Evolutionary conservation across 2,888 invertebrate species (phyloP).

Genomic region (Urechis unicinctus): DNA sequence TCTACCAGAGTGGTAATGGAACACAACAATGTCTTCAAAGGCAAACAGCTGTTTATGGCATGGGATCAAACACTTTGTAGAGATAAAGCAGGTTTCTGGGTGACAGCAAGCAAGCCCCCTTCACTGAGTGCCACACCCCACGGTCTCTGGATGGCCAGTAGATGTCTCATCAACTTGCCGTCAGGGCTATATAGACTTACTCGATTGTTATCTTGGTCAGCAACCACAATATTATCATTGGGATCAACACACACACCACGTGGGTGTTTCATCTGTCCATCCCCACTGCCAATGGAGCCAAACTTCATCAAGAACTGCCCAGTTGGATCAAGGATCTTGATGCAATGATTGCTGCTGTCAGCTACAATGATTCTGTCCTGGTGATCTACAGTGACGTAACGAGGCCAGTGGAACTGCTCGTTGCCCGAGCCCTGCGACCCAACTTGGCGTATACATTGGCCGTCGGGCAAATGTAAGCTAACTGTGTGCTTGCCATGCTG

Average conservation of each 20-base stretch:
- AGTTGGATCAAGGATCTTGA: conserved; percentile 50
- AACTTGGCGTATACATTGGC: conserved; percentile 17
- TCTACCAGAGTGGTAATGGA: too few species aligned
- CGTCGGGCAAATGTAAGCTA: conserved; percentile 20
- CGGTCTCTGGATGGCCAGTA: conserved; percentile 20
- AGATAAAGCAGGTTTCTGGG: conserved; percentile 18
- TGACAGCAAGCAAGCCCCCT: conserved; percentile 17
- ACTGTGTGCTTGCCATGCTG: conserved; percentile 27
- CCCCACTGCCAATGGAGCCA: conserved; percentile 51
- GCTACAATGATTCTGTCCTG: conserved; percentile 50
- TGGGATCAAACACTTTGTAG: conserved; percentile 19
- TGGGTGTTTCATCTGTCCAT: conserved; percentile 53
- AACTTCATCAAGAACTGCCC: conserved; percentile 51
- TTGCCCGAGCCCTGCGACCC: conserved; percentile 44
- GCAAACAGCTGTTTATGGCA: conserved; percentile 9
- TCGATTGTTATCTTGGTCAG: conserved; percentile 53
- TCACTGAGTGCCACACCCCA: conserved; percentile 20
- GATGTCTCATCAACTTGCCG: conserved; percentile 30
- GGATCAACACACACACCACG: conserved; percentile 53
- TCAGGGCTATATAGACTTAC: conserved; percentile 27
- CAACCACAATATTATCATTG: conserved; percentile 52
- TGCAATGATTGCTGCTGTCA: conserved; percentile 54
- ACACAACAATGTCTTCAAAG: too few species aligned
- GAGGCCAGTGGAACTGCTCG: conserved; percentile 52
- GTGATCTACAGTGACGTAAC: conserved; percentile 51